Percentiles rank a stretch among this genome's conserved stretches.
Conservation (phyloP, 2,113 vertebrate genomes). For the Podarcis raffonei region DNA sequence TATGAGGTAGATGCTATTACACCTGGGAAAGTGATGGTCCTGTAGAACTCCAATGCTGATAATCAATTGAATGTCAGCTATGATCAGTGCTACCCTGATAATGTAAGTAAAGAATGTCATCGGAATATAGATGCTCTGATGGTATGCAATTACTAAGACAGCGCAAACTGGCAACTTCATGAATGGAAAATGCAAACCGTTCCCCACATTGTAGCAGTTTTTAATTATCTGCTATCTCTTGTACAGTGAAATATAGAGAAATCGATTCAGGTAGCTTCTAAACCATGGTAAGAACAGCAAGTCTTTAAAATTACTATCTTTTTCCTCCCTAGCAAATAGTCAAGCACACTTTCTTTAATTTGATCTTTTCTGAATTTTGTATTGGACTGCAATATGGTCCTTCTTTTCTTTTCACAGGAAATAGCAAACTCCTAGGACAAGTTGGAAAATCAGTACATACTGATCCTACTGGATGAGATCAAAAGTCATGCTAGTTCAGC, state of each 20-base stretch:
- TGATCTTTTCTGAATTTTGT: background rate
- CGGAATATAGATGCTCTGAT: background rate
- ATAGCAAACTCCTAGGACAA: background rate
- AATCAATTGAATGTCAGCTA: background rate
- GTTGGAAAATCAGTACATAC: background rate
- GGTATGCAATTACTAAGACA: rapidly evolving
- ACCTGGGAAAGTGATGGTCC: background rate
- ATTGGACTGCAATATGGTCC: background rate
- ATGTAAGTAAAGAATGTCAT: rapidly evolving
- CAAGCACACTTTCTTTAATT: background rate
- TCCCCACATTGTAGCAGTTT: background rate
- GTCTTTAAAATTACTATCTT: background rate
- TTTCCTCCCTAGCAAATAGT: background rate
- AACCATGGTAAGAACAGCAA: background rate
- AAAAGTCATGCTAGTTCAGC: too few relatives aligned
- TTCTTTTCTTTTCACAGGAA: background rate
- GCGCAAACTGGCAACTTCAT: background rate
- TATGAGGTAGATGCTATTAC: rapidly evolving
- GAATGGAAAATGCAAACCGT: background rate
- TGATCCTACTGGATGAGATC: background rate
- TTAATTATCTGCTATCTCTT: background rate
- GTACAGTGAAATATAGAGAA: background rate
- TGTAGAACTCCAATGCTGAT: background rate
- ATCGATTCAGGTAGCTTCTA: background rate
- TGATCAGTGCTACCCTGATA: rapidly evolving